Conservation (phyloP, 2,888 invertebrate species). For the Phasia obesa region DNA sequence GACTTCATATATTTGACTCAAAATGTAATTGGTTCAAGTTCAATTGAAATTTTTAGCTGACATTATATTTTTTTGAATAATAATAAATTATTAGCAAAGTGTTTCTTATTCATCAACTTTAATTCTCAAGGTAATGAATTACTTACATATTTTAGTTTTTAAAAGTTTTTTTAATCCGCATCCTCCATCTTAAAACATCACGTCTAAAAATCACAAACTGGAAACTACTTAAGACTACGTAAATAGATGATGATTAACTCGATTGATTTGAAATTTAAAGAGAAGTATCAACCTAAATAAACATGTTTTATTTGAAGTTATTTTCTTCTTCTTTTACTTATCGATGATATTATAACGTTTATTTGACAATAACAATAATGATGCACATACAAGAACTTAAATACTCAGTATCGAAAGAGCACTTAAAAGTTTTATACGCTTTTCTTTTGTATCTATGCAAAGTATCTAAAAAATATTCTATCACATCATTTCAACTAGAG, state of each 20-base stretch:
- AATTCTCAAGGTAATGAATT: neutral
- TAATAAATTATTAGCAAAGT: too few relatives aligned
- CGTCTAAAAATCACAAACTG: conserved; percentile 3
- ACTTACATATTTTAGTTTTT: neutral
- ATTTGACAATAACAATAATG: conserved; percentile 18
- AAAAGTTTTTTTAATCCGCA: neutral
- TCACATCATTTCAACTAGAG: conserved; percentile 56
- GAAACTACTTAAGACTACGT: conserved; percentile 35
- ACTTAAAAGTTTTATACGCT: conserved; percentile 51
- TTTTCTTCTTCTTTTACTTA: conserved; percentile 26
- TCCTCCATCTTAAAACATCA: neutral
- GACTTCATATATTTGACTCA: too few relatives aligned
- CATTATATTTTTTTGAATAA: too few relatives aligned
- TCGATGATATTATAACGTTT: conserved; percentile 29
- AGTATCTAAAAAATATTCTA: conserved; percentile 42
- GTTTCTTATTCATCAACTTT: neutral
- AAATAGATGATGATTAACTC: conserved; percentile 41
- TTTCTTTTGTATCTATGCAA: conserved; percentile 43
- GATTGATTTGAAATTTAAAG: conserved; percentile 43
- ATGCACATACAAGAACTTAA: conserved; percentile 6
- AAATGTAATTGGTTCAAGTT: too few relatives aligned
- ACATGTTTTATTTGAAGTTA: conserved; percentile 41
- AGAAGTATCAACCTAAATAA: conserved; percentile 49
- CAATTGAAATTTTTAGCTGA: too few relatives aligned
- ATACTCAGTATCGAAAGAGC: conserved; percentile 19